Evolutionary conservation across 1,140 invertebrate species (phyloP), one percentile per base, ranked within the genome.

Genomic region (Chrysoperla carnea): DNA sequence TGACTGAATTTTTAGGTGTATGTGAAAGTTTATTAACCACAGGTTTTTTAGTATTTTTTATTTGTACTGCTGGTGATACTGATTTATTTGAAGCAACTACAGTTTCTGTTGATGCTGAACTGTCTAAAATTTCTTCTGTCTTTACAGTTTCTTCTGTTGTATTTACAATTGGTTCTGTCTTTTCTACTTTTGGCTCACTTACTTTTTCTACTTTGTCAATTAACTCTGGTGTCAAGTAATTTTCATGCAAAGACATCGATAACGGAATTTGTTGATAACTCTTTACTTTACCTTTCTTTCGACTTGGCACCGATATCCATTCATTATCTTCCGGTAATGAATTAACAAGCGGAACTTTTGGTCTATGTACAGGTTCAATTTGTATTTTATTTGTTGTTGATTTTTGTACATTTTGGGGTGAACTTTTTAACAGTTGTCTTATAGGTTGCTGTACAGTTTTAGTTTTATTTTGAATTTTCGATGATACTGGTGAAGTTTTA

Each of bases 261-360:
- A 50, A 48, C 41, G 53, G 50, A 7, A 47, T n/a, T 14, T 29
- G 8, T 27, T 8, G 6, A 17, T 6, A 9, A 27, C 43, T 51
- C 15, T 56, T 56, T 37, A 51, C 54, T 42, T 57, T 58, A 17
- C 57, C 49, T 36, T 61, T 61, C 39, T 61, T 61, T 11, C 52
- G 40, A 38, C 45, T 59, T 6, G 53, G 56, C 2, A 61, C 59
- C 3, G 57, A 50, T 29, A 61, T 61, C 59, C 59, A 61, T 45
- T 59, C 54, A 44, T 50, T 12, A 11, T 33, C 31, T 9, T 11
- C 17, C 17, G 17, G 17, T 23, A 23, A 5, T 23, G 17, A 23
- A 23, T 23, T 23, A 3, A 2, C 17, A 23, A 5, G 2, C 17
- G 17, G 17, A 23, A 23, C 17, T 23, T 23, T 23, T 23, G 17